Conservation (phyloP, 2,113 vertebrate species). For the Tragelaphus buxtoni region DNA sequence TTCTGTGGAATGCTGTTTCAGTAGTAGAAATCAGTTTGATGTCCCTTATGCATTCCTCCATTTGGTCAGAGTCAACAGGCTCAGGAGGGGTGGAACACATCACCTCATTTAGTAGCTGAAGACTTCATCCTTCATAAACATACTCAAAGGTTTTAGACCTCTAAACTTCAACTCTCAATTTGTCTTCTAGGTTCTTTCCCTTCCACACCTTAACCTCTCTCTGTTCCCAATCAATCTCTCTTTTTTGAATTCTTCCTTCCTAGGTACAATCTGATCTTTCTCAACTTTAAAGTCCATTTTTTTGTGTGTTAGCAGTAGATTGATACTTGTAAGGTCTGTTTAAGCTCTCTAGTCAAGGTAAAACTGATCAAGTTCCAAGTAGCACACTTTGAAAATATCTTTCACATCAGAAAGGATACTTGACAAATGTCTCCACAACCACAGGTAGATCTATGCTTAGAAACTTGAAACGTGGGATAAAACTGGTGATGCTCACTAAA, state of each 20-base stretch:
- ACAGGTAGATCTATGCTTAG: constrained; percentile 93
- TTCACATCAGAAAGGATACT: constrained; percentile 92
- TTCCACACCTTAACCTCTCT: not conserved
- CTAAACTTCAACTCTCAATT: not conserved
- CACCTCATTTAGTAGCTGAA: not conserved
- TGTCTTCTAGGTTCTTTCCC: not conserved
- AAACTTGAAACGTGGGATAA: constrained; percentile 92
- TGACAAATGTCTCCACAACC: constrained; percentile 96
- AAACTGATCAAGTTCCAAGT: constrained; percentile 44
- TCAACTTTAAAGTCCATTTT: not conserved
- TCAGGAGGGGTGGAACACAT: not conserved
- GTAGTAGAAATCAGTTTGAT: not conserved
- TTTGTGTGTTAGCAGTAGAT: not conserved
- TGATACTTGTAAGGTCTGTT: not conserved
- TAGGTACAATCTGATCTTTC: not conserved
- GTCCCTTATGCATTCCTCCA: not conserved
- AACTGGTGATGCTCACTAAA: constrained; percentile 96
- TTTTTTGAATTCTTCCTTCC: not conserved
- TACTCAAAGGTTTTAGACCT: not conserved
- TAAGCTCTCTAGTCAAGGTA: not conserved
- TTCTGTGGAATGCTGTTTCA: not conserved
- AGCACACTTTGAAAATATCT: constrained; percentile 38
- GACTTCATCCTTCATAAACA: not conserved
- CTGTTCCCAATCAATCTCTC: not conserved
- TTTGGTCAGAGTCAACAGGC: not conserved